A percentile compares a stretch with the other conserved stretches of the same genome.
Evolutionary conservation across 2,888 invertebrate genomes (phyloP).

Genomic region (Cheilosia urbana): DNA sequence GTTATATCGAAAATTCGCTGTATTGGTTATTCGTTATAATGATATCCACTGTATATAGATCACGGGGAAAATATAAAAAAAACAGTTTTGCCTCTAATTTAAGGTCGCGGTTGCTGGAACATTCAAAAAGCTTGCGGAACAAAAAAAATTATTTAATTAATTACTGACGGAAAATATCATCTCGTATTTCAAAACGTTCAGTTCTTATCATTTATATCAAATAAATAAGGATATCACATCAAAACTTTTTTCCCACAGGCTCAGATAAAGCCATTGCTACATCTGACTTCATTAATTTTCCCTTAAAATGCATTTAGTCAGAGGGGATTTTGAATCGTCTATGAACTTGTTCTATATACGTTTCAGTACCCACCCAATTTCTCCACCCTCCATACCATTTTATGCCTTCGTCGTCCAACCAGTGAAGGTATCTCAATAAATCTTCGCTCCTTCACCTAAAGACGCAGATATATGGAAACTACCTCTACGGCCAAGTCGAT

Average conservation of each 20-base stretch:
- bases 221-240: too few species aligned
- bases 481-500: slow-evolving; percentile 29
- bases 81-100: too few species aligned
- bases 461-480: slow-evolving; percentile 46
- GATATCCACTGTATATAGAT: too few species aligned
- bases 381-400: slow-evolving; percentile 1
- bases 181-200: too few species aligned
- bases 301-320: slow-evolving; percentile 45
- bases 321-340: slow-evolving; percentile 31
- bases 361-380: slow-evolving; percentile 9
- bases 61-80: too few species aligned
- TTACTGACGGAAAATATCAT: too few species aligned
- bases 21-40: too few species aligned
- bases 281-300: slow-evolving; percentile 59
- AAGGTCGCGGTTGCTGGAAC: too few species aligned
- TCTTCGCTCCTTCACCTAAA: slow-evolving; percentile 59
- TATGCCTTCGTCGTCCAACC: slow-evolving; percentile 15
- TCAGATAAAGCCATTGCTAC: slow-evolving; percentile 40
- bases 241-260: neutral
- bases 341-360: neutral
- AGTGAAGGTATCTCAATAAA: slow-evolving; percentile 44
- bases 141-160: too few species aligned
- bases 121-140: too few species aligned
- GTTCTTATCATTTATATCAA: too few species aligned
- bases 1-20: too few species aligned